Evolutionary conservation across 1,140 invertebrate species (phyloP), one percentile per base, ranked within the genome.

Genomic region (Tetragnatha versicolor): DNA sequence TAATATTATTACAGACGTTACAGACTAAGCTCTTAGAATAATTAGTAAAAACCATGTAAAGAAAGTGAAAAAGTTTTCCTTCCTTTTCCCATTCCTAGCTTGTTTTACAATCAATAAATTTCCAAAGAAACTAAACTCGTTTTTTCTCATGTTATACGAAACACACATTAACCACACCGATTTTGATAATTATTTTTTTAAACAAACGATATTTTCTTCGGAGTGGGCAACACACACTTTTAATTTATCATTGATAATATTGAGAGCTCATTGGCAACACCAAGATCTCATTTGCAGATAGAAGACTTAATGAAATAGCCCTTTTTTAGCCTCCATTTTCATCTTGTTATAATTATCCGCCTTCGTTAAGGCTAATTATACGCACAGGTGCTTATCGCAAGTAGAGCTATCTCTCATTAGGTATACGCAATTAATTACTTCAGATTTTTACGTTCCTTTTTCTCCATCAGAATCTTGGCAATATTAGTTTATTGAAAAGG

Each of bases 301-400:
- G 12, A 25, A 22, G 3, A 63, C 35, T 63, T 63, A 63, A 63
- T 42, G 22, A 42, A 37, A 63, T 63, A 33, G 1, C 10, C 20
- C 12, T 42, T 63, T 42, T 63, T 42, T 42, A 10, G 6, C 20
- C 33, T 2, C 20, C 3, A 12, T 10, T 31, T 63, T 27, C 37
- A 25, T 37, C 60, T 14, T 2, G 14, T 22, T 42, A 63, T 63
- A 25, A 63, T 63, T 63, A 63, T 42, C 35, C 22, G 42, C n/a
- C 42, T 63, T 42, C 22, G 7, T 63, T 63, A 63, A 27, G 25
- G 37, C 60, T 63, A 63, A 63, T 63, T 63, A 63, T 63, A 39
- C 22, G 7, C 60, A 37, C 60, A 63, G 60, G 33, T 42, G 60
- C 60, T 63, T 63, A 63, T 63, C 60, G 60, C 60, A 37, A 63